Evolutionary conservation across 2,888 invertebrate species (phyloP).

Genomic region (Bombylius discolor): DNA sequence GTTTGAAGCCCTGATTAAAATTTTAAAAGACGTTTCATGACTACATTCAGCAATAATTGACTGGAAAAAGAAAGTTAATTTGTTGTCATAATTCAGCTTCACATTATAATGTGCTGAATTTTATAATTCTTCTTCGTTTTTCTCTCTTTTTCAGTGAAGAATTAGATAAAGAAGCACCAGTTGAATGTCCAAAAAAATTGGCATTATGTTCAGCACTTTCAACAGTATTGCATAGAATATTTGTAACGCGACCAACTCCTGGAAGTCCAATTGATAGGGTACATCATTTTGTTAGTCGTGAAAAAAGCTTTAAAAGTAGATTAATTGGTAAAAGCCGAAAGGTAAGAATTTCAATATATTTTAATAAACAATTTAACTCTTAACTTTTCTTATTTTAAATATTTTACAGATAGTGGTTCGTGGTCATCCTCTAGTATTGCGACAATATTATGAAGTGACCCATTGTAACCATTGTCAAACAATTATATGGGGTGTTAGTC

Average conservation of each 20-base stretch:
- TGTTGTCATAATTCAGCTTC: no score
- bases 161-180: conserved; percentile 46
- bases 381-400: background rate
- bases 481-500: conserved; percentile 89
- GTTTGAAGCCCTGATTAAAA: no score
- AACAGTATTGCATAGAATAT: conserved; percentile 66
- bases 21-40: no score
- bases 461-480: conserved; percentile 88
- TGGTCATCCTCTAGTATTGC: conserved; percentile 81
- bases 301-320: conserved; percentile 59
- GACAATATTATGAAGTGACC: conserved; percentile 79
- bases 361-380: background rate
- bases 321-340: conserved; percentile 56
- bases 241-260: conserved; percentile 49
- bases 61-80: no score
- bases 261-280: conserved; percentile 54
- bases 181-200: conserved; percentile 52
- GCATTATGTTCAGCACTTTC: conserved; percentile 57
- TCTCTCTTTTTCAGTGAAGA: conserved; percentile 40
- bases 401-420: conserved; percentile 54
- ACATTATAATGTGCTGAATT: no score
- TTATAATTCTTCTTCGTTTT: background rate
- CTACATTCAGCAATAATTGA: no score
- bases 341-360: conserved; percentile 28
- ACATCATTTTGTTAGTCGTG: conserved; percentile 74